A percentile compares a stretch with the other conserved stretches of the same genome.
Conservation (phyloP, 1,140 invertebrate species). For the Drosophila gunungcola region DNA sequence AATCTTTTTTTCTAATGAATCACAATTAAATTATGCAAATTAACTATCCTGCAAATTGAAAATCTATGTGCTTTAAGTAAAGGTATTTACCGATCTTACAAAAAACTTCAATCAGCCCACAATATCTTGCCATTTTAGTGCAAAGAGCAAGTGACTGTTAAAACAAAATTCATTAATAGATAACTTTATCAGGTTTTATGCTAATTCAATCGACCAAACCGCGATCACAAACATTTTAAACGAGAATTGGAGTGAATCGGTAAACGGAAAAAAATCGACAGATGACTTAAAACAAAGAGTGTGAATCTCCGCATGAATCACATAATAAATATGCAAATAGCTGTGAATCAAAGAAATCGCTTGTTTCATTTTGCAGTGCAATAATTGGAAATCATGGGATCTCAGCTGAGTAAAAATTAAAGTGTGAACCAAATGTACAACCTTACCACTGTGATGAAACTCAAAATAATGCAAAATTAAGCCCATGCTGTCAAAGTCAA, state of each 20-base stretch:
- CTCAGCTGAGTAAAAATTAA: slow-evolving; percentile 54
- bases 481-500: slow-evolving; percentile 29
- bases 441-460: slow-evolving; percentile 41
- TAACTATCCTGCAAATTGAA: no score
- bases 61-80: no score
- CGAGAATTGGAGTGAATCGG: slow-evolving; percentile 18
- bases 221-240: slow-evolving; percentile 9
- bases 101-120: not conserved
- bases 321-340: not conserved
- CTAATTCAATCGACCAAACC: slow-evolving; percentile 21
- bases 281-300: slow-evolving; percentile 9
- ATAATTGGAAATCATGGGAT: slow-evolving; percentile 21
- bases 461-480: slow-evolving; percentile 65
- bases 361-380: slow-evolving; percentile 31
- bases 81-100: not conserved
- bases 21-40: no score
- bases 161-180: slow-evolving; percentile 15
- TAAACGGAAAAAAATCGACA: not conserved
- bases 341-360: slow-evolving; percentile 10
- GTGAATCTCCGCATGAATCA: slow-evolving; percentile 22
- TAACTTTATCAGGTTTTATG: slow-evolving; percentile 33
- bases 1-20: no score
- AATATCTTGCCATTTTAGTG: not conserved
- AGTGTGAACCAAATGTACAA: slow-evolving; percentile 28
- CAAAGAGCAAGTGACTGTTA: slow-evolving; percentile 9